These are phyloP conservation scores for Characodon lateralis DNA, from an alignment of 2,797 vertebrate genomes.

Conservation along the genomic window DNA sequence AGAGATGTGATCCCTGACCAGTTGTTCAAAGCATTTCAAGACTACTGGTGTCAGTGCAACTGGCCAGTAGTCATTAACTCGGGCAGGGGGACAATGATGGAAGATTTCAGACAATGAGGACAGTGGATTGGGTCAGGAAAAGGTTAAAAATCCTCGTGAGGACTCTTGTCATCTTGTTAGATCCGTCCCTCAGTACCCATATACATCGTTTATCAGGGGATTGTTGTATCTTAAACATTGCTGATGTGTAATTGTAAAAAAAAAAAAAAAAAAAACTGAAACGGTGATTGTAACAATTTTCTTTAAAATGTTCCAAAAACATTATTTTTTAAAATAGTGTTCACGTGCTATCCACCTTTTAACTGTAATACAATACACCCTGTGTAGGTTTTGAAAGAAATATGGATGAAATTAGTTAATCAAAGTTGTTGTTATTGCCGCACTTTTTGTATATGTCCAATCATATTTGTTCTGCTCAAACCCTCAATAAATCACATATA, in stretches of 20 bases:
- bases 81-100: too few species aligned
- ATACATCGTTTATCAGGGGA: not conserved
- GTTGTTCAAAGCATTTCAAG: too few species aligned
- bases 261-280: slow-evolving; percentile 9
- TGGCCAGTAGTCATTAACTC: too few species aligned
- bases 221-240: slow-evolving; percentile 14
- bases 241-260: slow-evolving; percentile 3
- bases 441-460: slow-evolving; percentile 72
- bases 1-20: too few species aligned
- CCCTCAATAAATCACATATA: slow-evolving; percentile 58
- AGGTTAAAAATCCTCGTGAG: too few species aligned
- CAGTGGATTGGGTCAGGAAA: too few species aligned
- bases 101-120: too few species aligned
- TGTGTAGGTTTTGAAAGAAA: slow-evolving; percentile 7
- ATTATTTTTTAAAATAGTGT: not conserved
- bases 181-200: not conserved
- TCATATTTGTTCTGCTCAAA: slow-evolving; percentile 47
- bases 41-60: too few species aligned
- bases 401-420: slow-evolving; percentile 13
- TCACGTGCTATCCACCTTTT: not conserved
- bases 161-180: too few species aligned
- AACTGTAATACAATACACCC: slow-evolving; percentile 10
- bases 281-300: slow-evolving; percentile 24
- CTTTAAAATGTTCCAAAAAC: slow-evolving; percentile 5
- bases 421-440: slow-evolving; percentile 35